phyloP scores from a whole-genome alignment of 2,113 vertebrate species.

The Pelusios castaneus region DNA sequence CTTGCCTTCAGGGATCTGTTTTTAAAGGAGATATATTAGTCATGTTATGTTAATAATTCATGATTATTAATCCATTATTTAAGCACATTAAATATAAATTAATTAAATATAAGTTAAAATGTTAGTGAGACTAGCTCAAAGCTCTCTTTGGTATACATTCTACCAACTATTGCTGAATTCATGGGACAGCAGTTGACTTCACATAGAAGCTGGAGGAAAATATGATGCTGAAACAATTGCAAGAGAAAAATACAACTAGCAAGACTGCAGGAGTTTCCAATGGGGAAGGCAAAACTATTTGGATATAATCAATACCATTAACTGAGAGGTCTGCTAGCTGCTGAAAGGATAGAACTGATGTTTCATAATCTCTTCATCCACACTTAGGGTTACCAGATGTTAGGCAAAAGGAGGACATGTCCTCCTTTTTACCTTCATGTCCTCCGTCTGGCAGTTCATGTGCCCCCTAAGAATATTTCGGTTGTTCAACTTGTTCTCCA shows the following conservation, averaged over 20 bases:
- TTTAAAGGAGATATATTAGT: neutral
- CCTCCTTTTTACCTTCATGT: too few species aligned
- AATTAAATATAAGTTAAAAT: neutral
- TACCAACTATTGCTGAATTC: neutral
- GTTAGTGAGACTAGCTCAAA: neutral
- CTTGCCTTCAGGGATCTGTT: conserved; percentile 20
- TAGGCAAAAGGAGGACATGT: too few species aligned
- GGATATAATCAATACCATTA: neutral
- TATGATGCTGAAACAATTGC: neutral
- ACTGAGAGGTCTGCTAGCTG: neutral
- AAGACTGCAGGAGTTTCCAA: neutral
- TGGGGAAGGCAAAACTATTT: neutral
- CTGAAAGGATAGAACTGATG: neutral
- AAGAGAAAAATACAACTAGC: neutral
- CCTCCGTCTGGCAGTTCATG: too few species aligned
- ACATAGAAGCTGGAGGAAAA: neutral
- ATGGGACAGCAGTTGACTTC: neutral
- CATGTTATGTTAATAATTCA: neutral
- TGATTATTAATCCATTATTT: neutral
- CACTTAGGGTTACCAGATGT: too few species aligned
- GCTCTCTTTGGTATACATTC: neutral
- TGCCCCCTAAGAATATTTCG: too few species aligned
- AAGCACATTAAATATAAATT: neutral
- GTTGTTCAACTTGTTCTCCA: too few species aligned
- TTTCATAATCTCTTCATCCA: neutral